These are phyloP conservation scores for Vireo altiloquus DNA, from an alignment of 2,113 vertebrate genomes.

Conservation along the genomic window DNA sequence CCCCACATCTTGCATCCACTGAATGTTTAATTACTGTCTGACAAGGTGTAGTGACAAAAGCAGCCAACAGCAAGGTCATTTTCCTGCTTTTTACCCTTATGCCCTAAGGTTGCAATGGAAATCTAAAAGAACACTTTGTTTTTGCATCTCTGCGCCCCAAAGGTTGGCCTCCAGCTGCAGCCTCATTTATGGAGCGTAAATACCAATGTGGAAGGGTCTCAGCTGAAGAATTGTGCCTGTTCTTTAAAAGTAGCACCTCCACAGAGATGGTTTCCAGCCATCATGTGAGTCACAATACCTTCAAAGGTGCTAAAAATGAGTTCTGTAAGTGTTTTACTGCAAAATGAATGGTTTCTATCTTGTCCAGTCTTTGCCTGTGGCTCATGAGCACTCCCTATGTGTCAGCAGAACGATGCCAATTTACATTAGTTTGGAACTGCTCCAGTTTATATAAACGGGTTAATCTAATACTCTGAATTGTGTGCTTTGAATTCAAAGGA, in stretches of 20 bases:
- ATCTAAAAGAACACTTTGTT: background rate
- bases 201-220: background rate
- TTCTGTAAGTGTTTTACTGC: background rate
- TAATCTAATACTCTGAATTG: background rate
- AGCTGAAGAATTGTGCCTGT: background rate
- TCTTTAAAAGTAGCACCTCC: background rate
- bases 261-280: background rate
- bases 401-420: background rate
- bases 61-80: background rate
- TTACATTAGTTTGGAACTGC: background rate
- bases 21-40: background rate
- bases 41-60: background rate
- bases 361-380: no score
- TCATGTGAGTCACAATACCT: fast-evolving
- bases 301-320: background rate
- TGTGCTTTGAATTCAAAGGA: background rate
- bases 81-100: background rate
- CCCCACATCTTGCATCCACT: background rate
- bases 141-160: background rate
- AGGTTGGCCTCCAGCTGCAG: background rate
- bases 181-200: background rate
- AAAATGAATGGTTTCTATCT: background rate
- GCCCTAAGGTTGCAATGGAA: background rate
- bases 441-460: background rate
- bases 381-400: background rate